These are phyloP conservation scores for Seriola quinqueradiata DNA, from an alignment of 2,113 vertebrate species.

Conservation along the genomic window DNA sequence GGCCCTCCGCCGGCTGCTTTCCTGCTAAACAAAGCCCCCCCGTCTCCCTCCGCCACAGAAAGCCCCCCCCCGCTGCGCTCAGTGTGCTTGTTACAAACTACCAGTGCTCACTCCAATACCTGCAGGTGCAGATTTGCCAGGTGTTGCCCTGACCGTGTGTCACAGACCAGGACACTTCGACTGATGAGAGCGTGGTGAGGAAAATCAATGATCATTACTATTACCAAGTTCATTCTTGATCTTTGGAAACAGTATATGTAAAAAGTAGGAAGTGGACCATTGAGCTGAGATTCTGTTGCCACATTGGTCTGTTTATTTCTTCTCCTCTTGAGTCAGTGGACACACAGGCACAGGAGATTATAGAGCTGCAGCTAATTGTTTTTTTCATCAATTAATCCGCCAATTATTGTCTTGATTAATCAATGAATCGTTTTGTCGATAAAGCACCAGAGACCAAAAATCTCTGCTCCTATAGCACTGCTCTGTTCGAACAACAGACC, in stretches of 20 bases:
- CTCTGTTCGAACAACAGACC: background rate
- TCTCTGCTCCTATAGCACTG: background rate
- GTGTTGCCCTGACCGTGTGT: conserved; percentile 35
- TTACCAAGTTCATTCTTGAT: background rate
- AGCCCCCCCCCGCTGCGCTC: background rate
- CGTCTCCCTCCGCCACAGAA: conserved; percentile 22
- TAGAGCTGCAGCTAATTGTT: background rate
- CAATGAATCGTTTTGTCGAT: background rate
- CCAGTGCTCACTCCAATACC: conserved; percentile 21
- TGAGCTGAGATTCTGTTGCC: no score
- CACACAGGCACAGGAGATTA: background rate
- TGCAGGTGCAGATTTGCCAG: conserved; percentile 51
- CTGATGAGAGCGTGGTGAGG: background rate
- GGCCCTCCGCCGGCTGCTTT: conserved; percentile 49
- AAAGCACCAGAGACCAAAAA: background rate
- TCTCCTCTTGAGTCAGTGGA: background rate
- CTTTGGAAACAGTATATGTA: background rate
- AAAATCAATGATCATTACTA: conserved; percentile 26
- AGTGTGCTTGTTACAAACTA: conserved; percentile 29
- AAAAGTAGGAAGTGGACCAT: background rate
- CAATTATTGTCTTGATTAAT: background rate
- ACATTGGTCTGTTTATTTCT: background rate
- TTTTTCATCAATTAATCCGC: background rate
- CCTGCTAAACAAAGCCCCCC: conserved; percentile 59
- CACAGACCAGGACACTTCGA: conserved; percentile 10